These are phyloP conservation scores for Vulpes ferrilata DNA, from an alignment of 2,113 vertebrate species.

Conservation along the genomic window DNA sequence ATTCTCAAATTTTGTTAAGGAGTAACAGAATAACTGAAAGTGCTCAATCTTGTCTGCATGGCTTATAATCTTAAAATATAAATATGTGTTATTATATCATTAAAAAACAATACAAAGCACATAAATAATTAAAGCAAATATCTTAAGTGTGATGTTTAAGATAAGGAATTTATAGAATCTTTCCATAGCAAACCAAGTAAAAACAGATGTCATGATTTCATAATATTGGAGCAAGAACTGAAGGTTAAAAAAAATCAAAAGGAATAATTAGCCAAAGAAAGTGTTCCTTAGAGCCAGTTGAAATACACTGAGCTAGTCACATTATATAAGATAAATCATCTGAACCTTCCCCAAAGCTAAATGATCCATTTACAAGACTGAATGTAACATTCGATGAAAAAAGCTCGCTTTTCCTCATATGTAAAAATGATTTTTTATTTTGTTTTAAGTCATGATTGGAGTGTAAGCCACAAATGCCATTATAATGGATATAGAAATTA, in stretches of 20 bases:
- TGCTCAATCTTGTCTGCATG: not conserved
- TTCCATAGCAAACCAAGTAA: not conserved
- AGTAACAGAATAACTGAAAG: not conserved
- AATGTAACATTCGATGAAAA: not conserved
- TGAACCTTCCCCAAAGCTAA: conserved; percentile 1
- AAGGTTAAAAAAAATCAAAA: not conserved
- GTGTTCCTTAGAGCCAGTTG: not conserved
- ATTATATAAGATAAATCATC: conserved; percentile 24
- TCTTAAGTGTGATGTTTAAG: not conserved
- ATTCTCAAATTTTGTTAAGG: not conserved
- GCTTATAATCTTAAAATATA: not conserved
- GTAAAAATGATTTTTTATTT: conserved; percentile 28
- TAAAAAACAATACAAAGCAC: not conserved
- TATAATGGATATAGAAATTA: not conserved
- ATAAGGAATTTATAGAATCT: not conserved
- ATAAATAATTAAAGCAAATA: not conserved
- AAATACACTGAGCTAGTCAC: not conserved
- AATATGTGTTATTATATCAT: not conserved
- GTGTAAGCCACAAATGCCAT: not conserved
- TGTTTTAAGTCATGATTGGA: not conserved
- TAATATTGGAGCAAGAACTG: not conserved
- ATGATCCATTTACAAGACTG: not conserved
- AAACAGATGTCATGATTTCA: not conserved
- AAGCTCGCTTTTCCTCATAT: not conserved
- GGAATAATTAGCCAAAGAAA: not conserved